Evolutionary conservation across 1,140 invertebrate genomes (phyloP).

Genomic region (Drosophila sucinea): DNA sequence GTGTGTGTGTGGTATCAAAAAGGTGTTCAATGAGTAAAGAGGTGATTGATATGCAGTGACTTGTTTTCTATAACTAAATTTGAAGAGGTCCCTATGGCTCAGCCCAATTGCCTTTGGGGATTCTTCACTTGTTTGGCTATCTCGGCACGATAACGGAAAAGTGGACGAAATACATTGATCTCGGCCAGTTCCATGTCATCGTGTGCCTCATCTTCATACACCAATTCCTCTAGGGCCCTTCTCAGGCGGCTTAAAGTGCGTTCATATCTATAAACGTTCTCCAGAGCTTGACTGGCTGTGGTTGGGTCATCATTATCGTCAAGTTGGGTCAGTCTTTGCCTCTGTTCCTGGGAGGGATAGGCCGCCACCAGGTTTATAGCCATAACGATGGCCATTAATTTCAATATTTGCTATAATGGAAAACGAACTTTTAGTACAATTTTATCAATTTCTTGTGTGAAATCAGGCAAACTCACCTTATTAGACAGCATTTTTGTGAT

Average conservation of each 20-base stretch:
- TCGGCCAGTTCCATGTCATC: slow-evolving; percentile 78
- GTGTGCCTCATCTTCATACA: slow-evolving; percentile 59
- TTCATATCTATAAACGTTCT: slow-evolving; percentile 42
- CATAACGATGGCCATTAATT: slow-evolving; percentile 40
- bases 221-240: slow-evolving; percentile 55
- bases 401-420: slow-evolving; percentile 26
- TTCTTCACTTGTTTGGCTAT: slow-evolving; percentile 55
- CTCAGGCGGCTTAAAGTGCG: slow-evolving; percentile 45
- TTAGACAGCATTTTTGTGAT: slow-evolving; percentile 37
- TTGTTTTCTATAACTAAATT: slow-evolving; percentile 13
- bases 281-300: slow-evolving; percentile 23
- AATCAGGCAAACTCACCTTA: slow-evolving; percentile 34
- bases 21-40: slow-evolving; percentile 8
- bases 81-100: background rate
- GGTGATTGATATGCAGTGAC: slow-evolving; percentile 4
- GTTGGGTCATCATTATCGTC: background rate
- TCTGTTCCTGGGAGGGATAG: slow-evolving; percentile 45
- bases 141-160: slow-evolving; percentile 74
- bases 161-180: slow-evolving; percentile 74
- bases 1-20: slow-evolving; percentile 31
- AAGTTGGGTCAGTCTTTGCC: slow-evolving; percentile 32
- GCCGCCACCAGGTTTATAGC: slow-evolving; percentile 20
- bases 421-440: background rate
- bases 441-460: background rate
- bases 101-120: slow-evolving; percentile 55